These are phyloP conservation scores for Chorisops tibialis DNA, from an alignment of 2,888 invertebrate genomes.

Conservation along the genomic window DNA sequence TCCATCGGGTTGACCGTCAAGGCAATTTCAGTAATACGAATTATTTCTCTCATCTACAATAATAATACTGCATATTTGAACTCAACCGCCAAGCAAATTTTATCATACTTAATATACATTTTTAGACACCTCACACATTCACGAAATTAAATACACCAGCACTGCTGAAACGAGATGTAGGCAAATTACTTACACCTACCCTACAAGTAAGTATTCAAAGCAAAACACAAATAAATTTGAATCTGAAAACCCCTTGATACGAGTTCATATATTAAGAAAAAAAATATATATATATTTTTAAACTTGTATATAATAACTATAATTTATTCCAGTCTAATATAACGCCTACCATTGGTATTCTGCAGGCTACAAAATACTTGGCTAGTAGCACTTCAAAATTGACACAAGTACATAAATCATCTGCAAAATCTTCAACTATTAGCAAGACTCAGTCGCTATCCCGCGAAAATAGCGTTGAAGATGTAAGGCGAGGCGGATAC, in stretches of 20 bases:
- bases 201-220: constrained; percentile 35
- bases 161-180: constrained; percentile 39
- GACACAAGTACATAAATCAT: constrained; percentile 35
- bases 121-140: not conserved
- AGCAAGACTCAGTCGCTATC: constrained; percentile 40
- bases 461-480: constrained; percentile 48
- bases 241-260: not conserved
- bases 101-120: too few relatives aligned
- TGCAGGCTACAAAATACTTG: constrained; percentile 40
- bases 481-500: constrained; percentile 43
- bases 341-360: constrained; percentile 33
- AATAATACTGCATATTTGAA: too few relatives aligned
- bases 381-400: constrained; percentile 46
- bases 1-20: too few relatives aligned
- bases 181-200: constrained; percentile 48
- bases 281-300: too few relatives aligned
- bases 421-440: constrained; percentile 16
- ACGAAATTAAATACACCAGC: constrained; percentile 26
- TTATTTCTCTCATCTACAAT: too few relatives aligned
- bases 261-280: too few relatives aligned
- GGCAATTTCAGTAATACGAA: too few relatives aligned
- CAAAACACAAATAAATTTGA: too few relatives aligned
- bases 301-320: too few relatives aligned
- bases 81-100: too few relatives aligned
- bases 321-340: constrained; percentile 20